phyloP scores from a whole-genome alignment of 2,888 invertebrate species.

The Xiphydria camelus region DNA sequence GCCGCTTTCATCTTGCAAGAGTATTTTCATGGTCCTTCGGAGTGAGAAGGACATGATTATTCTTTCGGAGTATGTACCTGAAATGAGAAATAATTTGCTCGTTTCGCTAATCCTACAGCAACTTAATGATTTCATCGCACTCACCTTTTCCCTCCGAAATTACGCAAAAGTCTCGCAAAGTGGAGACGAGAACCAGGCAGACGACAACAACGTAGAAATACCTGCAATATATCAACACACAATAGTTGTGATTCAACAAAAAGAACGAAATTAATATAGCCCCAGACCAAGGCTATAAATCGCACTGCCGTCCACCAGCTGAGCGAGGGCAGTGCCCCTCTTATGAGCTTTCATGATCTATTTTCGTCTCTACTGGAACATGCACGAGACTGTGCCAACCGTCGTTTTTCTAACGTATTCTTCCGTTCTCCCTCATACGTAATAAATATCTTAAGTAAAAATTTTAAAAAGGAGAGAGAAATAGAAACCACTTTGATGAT shows the following conservation, averaged over 20 bases:
- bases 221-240: slow-evolving; percentile 32
- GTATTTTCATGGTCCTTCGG: slow-evolving; percentile 64
- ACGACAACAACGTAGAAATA: slow-evolving; percentile 52
- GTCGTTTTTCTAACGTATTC: background rate
- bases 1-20: slow-evolving; percentile 59
- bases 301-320: background rate
- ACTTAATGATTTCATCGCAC: too few relatives aligned
- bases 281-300: slow-evolving; percentile 13
- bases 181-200: slow-evolving; percentile 48
- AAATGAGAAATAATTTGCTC: slow-evolving; percentile 13
- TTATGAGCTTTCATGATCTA: slow-evolving; percentile 4
- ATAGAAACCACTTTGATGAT: background rate
- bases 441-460: too few relatives aligned
- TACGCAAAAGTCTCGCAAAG: slow-evolving; percentile 45
- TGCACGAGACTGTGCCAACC: slow-evolving; percentile 1
- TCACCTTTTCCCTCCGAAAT: slow-evolving; percentile 45
- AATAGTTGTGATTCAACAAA: slow-evolving; percentile 2
- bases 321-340: slow-evolving; percentile 7
- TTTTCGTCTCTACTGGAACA: slow-evolving; percentile 11
- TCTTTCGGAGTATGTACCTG: slow-evolving; percentile 53
- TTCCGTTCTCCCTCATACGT: too few relatives aligned
- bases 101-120: background rate
- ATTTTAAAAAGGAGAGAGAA: background rate
- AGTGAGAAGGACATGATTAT: slow-evolving; percentile 68
- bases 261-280: background rate